Percentiles rank a stretch among this genome's conserved stretches.
phyloP scores from a whole-genome alignment of 1,140 invertebrate species.

The Zaprionus gabonicus region DNA sequence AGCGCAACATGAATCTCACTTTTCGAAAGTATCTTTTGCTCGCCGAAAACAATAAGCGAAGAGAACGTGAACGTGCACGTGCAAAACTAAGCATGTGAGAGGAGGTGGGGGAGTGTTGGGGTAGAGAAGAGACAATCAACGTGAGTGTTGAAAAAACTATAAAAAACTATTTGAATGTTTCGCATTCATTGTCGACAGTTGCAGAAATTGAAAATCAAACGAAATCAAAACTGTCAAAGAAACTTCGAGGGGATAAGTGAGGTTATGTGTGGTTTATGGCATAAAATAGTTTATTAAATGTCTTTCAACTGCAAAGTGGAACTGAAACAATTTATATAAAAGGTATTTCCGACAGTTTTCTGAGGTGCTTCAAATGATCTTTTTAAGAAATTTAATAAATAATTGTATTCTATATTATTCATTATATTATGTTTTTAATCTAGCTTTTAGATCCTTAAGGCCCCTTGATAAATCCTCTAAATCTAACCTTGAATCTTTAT shows the following conservation, averaged over 20 bases:
- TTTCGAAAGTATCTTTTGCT: slow-evolving; percentile 36
- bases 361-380: not conserved
- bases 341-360: no score
- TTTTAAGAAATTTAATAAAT: not conserved
- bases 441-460: not conserved
- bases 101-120: not conserved
- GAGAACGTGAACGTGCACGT: not conserved
- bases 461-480: not conserved
- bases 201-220: not conserved
- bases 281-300: not conserved
- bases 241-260: not conserved
- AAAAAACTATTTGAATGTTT: not conserved
- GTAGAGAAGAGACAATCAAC: not conserved
- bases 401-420: no score
- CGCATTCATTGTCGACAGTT: not conserved
- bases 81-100: not conserved
- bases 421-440: not conserved
- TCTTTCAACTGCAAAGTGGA: no score
- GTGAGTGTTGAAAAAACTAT: not conserved
- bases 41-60: not conserved
- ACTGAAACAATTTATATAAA: no score
- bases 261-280: not conserved
- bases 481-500: not conserved
- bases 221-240: not conserved
- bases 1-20: slow-evolving; percentile 30